These are phyloP conservation scores for Campoplex capitator DNA, from an alignment of 2,888 invertebrate genomes.

Conservation along the genomic window DNA sequence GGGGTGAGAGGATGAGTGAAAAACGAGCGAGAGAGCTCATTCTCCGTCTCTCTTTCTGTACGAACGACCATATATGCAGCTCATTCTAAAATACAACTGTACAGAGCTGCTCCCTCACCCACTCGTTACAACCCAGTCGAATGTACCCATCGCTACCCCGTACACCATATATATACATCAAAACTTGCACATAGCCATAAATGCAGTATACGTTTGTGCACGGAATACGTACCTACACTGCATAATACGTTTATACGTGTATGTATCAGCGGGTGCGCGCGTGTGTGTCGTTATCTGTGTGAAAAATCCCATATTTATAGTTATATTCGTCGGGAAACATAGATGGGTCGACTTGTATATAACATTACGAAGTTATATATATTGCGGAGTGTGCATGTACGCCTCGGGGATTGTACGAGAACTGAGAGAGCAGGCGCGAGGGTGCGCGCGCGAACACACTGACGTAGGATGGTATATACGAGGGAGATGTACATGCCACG, in stretches of 20 bases:
- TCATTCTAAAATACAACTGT: slow-evolving; percentile 79
- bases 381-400: slow-evolving; percentile 33
- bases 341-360: slow-evolving; percentile 8
- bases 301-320: neutral
- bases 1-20: slow-evolving; percentile 45
- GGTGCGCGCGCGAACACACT: slow-evolving; percentile 6
- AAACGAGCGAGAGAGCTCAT: slow-evolving; percentile 26
- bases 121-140: slow-evolving; percentile 37
- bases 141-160: neutral
- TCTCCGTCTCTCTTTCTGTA: slow-evolving; percentile 68
- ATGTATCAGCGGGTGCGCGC: neutral
- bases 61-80: slow-evolving; percentile 73
- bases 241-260: neutral
- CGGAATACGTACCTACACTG: neutral
- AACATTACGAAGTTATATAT: slow-evolving; percentile 31
- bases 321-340: neutral
- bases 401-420: slow-evolving; percentile 22
- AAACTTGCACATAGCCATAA: neutral
- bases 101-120: slow-evolving; percentile 62
- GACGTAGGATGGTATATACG: slow-evolving; percentile 34
- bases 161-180: neutral
- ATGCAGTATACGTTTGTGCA: neutral
- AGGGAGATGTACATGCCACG: slow-evolving; percentile 72
- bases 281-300: neutral
- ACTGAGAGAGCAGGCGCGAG: slow-evolving; percentile 12